phyloP scores from a whole-genome alignment of 2,888 invertebrate genomes.

The Nemotelus nigrinus region DNA sequence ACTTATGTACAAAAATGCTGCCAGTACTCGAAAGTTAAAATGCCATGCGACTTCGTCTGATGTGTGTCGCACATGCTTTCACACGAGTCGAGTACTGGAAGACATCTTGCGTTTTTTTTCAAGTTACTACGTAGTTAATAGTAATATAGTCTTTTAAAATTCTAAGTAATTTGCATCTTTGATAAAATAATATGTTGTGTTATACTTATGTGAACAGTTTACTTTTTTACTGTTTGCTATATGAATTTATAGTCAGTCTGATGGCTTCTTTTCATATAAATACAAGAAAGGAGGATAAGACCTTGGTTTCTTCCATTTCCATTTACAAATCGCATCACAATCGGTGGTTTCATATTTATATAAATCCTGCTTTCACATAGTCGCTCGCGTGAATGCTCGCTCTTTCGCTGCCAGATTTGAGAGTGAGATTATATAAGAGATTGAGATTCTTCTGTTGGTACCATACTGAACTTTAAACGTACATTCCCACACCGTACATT shows the following conservation, averaged over 20 bases:
- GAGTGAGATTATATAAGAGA: conserved; percentile 24
- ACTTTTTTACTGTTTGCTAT: conserved; percentile 41
- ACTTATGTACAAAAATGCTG: conserved; percentile 24
- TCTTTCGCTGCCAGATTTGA: neutral
- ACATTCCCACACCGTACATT: conserved; percentile 94
- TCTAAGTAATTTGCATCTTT: conserved; percentile 43
- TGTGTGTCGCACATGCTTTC: neutral
- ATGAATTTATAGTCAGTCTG: conserved; percentile 48
- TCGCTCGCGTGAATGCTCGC: neutral
- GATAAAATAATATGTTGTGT: conserved; percentile 35
- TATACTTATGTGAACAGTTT: conserved; percentile 40
- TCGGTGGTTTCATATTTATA: conserved; percentile 62
- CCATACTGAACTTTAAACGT: conserved; percentile 67
- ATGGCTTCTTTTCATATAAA: conserved; percentile 41
- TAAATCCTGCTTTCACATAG: conserved; percentile 19
- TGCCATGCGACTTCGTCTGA: neutral
- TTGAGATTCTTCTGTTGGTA: conserved; percentile 58
- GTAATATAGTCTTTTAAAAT: conserved; percentile 33
- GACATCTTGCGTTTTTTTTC: conserved; percentile 30
- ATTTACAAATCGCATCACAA: conserved; percentile 58
- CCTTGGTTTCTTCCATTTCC: conserved; percentile 30
- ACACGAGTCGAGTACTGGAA: conserved; percentile 6
- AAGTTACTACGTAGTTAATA: conserved; percentile 32
- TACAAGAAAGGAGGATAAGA: conserved; percentile 28
- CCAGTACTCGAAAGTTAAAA: neutral